Percentiles rank a stretch among this genome's conserved stretches.
These are phyloP conservation scores for Drosophila emarginata DNA, from an alignment of 2,888 invertebrate species.

Conservation along the genomic window DNA sequence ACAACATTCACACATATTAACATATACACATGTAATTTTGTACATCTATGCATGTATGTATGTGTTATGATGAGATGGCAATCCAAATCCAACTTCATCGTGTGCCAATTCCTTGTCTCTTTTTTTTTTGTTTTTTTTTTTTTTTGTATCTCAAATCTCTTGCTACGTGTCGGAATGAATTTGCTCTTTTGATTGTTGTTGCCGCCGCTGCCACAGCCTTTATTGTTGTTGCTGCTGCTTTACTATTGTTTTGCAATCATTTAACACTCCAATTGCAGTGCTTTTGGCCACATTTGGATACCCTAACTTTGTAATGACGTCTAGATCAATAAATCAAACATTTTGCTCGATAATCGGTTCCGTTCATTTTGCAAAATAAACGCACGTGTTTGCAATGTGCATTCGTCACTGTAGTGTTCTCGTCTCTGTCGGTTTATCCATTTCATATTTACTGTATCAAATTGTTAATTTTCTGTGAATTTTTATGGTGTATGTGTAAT, in stretches of 20 bases:
- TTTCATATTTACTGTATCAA: background rate
- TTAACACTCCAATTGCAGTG: constrained; percentile 28
- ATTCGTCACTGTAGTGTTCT: too few relatives aligned
- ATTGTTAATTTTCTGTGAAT: constrained; percentile 19
- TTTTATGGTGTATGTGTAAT: constrained; percentile 30
- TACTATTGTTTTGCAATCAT: constrained; percentile 11
- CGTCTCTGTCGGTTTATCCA: background rate
- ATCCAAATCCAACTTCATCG: constrained; percentile 19
- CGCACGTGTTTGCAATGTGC: too few relatives aligned
- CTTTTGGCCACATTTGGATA: constrained; percentile 18
- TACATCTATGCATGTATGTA: constrained; percentile 3
- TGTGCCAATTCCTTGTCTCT: constrained; percentile 37
- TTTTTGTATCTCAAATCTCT: background rate
- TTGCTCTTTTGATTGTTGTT: constrained; percentile 19
- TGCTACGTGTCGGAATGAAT: constrained; percentile 27
- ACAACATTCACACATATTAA: constrained; percentile 5
- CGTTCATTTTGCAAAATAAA: constrained; percentile 5
- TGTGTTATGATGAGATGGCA: constrained; percentile 22
- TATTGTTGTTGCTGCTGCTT: background rate
- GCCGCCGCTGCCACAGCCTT: background rate
- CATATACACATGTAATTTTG: constrained; percentile 11
- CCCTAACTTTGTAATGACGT: background rate
- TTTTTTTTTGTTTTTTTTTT: background rate
- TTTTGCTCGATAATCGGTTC: constrained; percentile 6
- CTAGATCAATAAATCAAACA: background rate